A percentile compares a stretch with the other conserved stretches of the same genome.
Conservation (phyloP, 2,113 vertebrate species). For the Synodontis membranacea region DNA sequence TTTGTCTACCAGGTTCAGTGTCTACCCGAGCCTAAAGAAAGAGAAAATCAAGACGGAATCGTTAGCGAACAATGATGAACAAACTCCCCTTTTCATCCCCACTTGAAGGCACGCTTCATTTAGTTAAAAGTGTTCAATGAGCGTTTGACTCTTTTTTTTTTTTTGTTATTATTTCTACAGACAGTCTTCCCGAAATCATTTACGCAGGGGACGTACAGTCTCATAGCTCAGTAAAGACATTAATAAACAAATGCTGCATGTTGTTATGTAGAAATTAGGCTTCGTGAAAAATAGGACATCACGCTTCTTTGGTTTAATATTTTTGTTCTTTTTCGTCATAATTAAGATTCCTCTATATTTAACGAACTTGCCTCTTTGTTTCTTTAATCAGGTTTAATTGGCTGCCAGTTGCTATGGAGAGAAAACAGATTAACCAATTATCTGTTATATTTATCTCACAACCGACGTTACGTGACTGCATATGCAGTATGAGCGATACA, state of each 20-base stretch:
- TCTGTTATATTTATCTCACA: no score
- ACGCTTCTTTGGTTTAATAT: no score
- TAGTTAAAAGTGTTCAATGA: neutral
- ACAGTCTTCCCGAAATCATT: neutral
- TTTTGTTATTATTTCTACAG: neutral
- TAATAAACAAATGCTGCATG: neutral
- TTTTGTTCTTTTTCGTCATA: no score
- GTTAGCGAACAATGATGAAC: neutral
- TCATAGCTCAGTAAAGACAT: neutral
- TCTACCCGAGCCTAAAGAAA: neutral
- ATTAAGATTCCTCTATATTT: neutral
- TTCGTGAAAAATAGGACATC: neutral
- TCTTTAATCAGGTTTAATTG: neutral
- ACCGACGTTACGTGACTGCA: neutral
- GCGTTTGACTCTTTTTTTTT: neutral
- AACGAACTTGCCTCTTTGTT: neutral
- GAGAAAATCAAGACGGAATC: neutral
- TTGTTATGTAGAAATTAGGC: neutral
- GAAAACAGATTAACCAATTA: neutral
- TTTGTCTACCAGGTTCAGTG: neutral
- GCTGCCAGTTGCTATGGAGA: neutral
- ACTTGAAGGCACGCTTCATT: neutral
- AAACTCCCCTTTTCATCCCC: neutral
- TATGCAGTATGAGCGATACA: neutral
- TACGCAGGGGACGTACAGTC: neutral